Base-by-base conservation (phyloP, 2,797 vertebrate genomes). In the Hirundo rustica region DNA sequence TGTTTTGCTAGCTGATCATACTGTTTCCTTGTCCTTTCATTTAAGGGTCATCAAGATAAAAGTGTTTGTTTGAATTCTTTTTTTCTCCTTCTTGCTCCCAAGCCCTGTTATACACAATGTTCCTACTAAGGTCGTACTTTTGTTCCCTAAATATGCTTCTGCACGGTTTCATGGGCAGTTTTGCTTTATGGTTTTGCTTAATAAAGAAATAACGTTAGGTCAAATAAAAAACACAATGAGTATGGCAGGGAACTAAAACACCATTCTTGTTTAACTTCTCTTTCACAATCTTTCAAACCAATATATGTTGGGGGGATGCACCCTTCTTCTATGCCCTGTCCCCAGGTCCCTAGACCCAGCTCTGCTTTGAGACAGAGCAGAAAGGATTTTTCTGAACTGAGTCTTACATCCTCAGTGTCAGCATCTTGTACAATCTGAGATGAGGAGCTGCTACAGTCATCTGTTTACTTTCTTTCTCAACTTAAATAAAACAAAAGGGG, bases 41-140 rank as follows among this genome's bases (percentile, higher is more conserved):
- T 97, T 88, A 96, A 91, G 92, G 89, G 92, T 96, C 84, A 97
- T 94, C 89, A 85, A 93, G 93, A 95, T 96, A 96, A 91, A 93
- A 85, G 40, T 48, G 65, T 93, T 94, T 95, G 40, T 76, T 83
- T 92, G 42, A 89, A 71, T 91, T 74, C 44, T 65, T 80, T 87
- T 83, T 80, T 86, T 27, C 57, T 71, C 23, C 61, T 50, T 58
- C 78, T 88, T 85, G 47, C 23, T 85, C 23, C 21, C 8, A 75
- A 65, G 38, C 29, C 54, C 44, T 67, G 15, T 77, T 68, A 57
- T 8, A 72, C 16, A 22, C n/a, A 72, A 62, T 1, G 5, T 12
- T 91, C 20, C 64, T 65, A 5, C 58, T 68, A 72, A 83, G 50
- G 50, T 72, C 44, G 6, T 51, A 26, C 44, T 55, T 36, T 54